Conservation (phyloP, 2,888 invertebrate species). For the Drosophila tripunctata region DNA sequence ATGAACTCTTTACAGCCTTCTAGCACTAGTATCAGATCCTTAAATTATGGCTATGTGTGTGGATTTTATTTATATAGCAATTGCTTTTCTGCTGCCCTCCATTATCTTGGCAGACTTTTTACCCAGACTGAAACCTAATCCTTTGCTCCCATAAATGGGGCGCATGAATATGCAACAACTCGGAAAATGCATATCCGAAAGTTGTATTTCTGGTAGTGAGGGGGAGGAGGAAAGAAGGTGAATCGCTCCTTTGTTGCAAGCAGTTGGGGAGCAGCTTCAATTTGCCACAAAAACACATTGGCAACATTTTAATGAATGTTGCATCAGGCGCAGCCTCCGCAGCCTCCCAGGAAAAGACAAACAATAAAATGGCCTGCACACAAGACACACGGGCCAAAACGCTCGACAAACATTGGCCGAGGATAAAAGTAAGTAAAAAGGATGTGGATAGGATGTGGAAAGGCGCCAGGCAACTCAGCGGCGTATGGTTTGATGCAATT, state of each 20-base stretch:
- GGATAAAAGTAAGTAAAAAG: constrained; percentile 75
- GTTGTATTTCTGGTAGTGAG: neutral
- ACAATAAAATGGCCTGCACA: constrained; percentile 53
- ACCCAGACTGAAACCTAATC: constrained; percentile 44
- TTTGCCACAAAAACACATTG: constrained; percentile 80
- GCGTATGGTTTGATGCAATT: constrained; percentile 61
- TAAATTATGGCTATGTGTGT: constrained; percentile 3
- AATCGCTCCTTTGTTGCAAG: constrained; percentile 1
- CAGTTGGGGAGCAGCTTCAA: constrained; percentile 63
- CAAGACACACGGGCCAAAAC: constrained; percentile 51
- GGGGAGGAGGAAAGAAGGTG: neutral
- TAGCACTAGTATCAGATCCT: neutral
- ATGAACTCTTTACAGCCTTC: constrained; percentile 6
- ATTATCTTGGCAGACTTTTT: constrained; percentile 12
- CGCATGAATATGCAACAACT: constrained; percentile 60
- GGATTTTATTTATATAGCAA: constrained; percentile 14
- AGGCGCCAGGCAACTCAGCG: constrained; percentile 10
- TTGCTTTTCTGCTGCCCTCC: constrained; percentile 8
- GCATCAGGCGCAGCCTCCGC: constrained; percentile 47
- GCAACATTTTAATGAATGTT: constrained; percentile 80
- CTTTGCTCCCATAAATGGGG: constrained; percentile 33
- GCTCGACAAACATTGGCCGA: constrained; percentile 73
- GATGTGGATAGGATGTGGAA: constrained; percentile 67
- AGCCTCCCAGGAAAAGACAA: constrained; percentile 47
- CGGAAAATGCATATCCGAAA: constrained; percentile 62